Conservation (phyloP, 2,888 invertebrate genomes). For the Thalpophila matura region DNA sequence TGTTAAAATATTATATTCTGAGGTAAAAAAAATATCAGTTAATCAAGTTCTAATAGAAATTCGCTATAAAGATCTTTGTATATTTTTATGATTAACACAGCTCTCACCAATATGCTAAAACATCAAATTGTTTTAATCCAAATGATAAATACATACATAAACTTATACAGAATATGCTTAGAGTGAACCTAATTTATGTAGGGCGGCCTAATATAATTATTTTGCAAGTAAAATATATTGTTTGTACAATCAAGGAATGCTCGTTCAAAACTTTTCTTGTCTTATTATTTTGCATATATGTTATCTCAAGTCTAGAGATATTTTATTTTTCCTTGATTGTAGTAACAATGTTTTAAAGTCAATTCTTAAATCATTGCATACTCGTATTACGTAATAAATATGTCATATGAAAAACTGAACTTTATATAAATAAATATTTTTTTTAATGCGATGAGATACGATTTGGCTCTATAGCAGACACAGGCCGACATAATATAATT, state of each 20-base stretch:
- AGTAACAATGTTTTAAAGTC: neutral
- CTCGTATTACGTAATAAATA: neutral
- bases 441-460: neutral
- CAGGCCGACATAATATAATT: neutral
- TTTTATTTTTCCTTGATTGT: slow-evolving; percentile 27
- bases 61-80: neutral
- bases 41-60: neutral
- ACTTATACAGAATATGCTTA: slow-evolving; percentile 18
- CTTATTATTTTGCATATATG: neutral
- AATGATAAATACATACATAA: slow-evolving; percentile 20
- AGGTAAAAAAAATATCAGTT: no score
- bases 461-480: neutral
- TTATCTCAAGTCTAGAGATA: neutral
- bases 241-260: slow-evolving; percentile 15
- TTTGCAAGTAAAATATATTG: neutral
- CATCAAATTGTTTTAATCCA: slow-evolving; percentile 28
- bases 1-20: no score
- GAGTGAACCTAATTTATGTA: slow-evolving; percentile 13
- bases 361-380: slow-evolving; percentile 8
- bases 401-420: neutral
- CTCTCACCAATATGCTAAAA: slow-evolving; percentile 29
- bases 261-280: neutral
- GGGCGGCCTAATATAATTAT: neutral
- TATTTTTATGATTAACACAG: slow-evolving; percentile 25
- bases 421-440: neutral